Conservation (phyloP, 2,113 vertebrate genomes). For the Macaca nemestrina region DNA sequence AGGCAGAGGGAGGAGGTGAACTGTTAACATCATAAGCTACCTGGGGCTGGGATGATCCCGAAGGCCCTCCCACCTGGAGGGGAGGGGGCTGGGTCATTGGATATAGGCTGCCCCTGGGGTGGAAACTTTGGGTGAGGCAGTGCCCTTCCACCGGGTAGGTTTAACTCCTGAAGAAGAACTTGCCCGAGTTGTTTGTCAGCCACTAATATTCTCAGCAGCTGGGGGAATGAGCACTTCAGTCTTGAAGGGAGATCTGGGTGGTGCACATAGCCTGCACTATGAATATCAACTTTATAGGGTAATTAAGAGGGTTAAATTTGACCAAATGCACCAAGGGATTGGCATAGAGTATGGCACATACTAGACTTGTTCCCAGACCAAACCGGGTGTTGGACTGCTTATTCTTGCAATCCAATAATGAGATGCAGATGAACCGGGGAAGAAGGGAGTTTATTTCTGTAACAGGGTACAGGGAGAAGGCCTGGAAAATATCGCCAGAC, state of each 20-base stretch:
- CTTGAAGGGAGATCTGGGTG: not conserved
- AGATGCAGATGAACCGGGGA: too few relatives aligned
- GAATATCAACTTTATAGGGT: not conserved
- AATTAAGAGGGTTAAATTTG: not conserved
- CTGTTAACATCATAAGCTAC: too few relatives aligned
- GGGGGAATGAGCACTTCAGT: not conserved
- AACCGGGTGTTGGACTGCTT: too few relatives aligned
- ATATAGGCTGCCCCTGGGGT: not conserved
- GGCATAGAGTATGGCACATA: not conserved
- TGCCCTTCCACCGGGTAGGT: not conserved
- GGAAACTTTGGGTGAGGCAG: not conserved
- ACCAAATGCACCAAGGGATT: not conserved
- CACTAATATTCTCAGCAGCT: not conserved
- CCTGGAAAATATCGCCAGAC: too few relatives aligned
- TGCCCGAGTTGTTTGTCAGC: not conserved
- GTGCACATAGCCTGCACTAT: rapidly evolving
- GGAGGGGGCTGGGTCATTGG: not conserved
- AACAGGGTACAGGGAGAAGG: too few relatives aligned
- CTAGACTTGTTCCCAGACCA: not conserved
- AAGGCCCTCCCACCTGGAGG: not conserved
- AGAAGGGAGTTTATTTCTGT: too few relatives aligned
- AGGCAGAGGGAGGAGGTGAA: not conserved
- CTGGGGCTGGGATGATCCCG: too few relatives aligned
- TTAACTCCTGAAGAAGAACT: not conserved
- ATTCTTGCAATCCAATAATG: too few relatives aligned